phyloP scores from a whole-genome alignment of 1,140 invertebrate species.

The Pissodes strobi region DNA sequence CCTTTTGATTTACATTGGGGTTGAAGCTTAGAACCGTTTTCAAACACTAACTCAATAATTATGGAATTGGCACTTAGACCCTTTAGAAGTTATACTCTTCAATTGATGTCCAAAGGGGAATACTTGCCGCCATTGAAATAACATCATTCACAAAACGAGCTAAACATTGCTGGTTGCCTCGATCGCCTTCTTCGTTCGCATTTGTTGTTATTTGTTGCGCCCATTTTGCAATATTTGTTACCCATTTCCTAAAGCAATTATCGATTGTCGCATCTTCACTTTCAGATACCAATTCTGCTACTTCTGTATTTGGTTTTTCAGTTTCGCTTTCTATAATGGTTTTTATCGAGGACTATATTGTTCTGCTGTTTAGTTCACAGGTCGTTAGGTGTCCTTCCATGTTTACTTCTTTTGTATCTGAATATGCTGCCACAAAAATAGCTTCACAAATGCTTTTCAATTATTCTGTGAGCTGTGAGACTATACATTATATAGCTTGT shows the following conservation, averaged over 20 bases:
- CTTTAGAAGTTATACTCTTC: no score
- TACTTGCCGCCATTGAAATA: slow-evolving; percentile 11
- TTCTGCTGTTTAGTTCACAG: slow-evolving; percentile 9
- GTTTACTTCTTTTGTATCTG: slow-evolving; percentile 10
- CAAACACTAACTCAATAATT: no score
- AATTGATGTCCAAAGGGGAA: slow-evolving; percentile 15
- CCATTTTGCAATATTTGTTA: slow-evolving; percentile 3
- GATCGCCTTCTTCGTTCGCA: slow-evolving; percentile 10
- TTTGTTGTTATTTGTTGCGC: slow-evolving; percentile 5
- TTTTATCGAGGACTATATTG: not conserved
- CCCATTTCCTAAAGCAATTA: slow-evolving; percentile 13
- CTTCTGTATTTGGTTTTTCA: not conserved
- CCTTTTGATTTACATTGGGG: no score
- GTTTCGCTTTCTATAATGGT: not conserved
- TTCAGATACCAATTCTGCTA: not conserved
- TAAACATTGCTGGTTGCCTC: slow-evolving; percentile 17
- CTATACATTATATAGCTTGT: slow-evolving; percentile 14
- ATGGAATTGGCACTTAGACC: no score
- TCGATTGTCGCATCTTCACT: not conserved
- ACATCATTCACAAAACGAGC: slow-evolving; percentile 4
- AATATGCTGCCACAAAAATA: slow-evolving; percentile 21
- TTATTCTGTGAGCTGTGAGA: not conserved
- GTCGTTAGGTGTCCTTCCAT: slow-evolving; percentile 7
- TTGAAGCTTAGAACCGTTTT: no score
- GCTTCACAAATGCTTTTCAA: slow-evolving; percentile 16